phyloP scores from a whole-genome alignment of 2,797 vertebrate species.

The Linurgus olivaceus region DNA sequence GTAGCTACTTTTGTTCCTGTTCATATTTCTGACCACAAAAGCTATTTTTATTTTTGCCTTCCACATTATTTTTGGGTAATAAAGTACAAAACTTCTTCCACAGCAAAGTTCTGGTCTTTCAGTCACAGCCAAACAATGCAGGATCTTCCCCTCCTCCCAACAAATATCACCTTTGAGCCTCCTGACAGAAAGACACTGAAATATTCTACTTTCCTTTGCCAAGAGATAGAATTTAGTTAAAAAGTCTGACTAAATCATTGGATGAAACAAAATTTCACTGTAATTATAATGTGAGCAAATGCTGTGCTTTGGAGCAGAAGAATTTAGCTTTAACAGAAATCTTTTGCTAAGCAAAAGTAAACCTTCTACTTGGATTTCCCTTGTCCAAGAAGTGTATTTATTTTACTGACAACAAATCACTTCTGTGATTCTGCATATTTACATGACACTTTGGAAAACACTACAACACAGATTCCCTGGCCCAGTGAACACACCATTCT shows the following conservation, averaged over 20 bases:
- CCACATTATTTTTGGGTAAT: neutral
- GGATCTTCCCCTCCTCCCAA: neutral
- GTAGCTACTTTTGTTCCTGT: neutral
- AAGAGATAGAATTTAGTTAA: neutral
- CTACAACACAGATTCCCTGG: neutral
- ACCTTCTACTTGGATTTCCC: neutral
- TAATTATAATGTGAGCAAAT: neutral
- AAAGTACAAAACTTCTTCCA: neutral
- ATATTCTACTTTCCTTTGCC: neutral
- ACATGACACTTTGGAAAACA: neutral
- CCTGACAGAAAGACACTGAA: neutral
- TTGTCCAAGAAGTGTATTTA: neutral
- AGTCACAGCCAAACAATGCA: neutral
- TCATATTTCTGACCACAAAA: neutral
- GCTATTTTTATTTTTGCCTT: neutral
- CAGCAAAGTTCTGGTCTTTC: neutral
- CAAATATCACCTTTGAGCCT: neutral
- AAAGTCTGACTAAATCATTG: neutral
- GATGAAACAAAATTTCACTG: neutral
- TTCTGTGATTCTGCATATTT: neutral
- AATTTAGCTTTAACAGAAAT: neutral
- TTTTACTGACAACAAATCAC: neutral
- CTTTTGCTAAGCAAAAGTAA: neutral
- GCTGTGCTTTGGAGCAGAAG: neutral
- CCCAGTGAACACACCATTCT: neutral